These are phyloP conservation scores for Athene noctua DNA, from an alignment of 2,113 vertebrate species.

Conservation along the genomic window DNA sequence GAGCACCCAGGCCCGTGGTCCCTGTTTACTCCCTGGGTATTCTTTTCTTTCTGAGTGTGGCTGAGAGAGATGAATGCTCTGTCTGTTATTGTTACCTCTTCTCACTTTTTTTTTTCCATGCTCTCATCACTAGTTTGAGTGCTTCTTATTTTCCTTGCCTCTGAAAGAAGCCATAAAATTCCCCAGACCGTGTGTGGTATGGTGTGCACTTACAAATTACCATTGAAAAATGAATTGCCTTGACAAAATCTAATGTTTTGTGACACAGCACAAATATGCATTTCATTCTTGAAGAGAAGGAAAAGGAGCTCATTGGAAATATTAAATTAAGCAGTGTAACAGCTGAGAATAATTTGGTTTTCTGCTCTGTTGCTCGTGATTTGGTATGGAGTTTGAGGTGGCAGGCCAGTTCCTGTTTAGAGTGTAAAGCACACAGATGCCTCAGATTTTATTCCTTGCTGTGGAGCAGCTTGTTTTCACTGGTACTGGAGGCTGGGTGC, in stretches of 20 bases:
- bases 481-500: background rate
- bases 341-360: conserved; percentile 98
- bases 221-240: conserved; percentile 84
- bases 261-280: conserved; percentile 89
- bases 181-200: conserved; percentile 57
- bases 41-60: background rate
- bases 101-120: background rate
- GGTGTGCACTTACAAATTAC: conserved; percentile 80
- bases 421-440: conserved; percentile 36
- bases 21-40: background rate
- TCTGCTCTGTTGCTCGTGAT: conserved; percentile 92
- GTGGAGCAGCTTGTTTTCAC: background rate
- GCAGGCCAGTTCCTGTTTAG: conserved; percentile 69
- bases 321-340: conserved; percentile 98
- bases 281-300: conserved; percentile 80
- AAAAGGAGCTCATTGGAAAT: conserved; percentile 89
- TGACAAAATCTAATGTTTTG: conserved; percentile 91
- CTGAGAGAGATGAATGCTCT: background rate
- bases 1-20: background rate
- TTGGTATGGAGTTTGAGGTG: conserved; percentile 79
- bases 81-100: conserved; percentile 15
- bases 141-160: conserved; percentile 33
- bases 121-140: background rate
- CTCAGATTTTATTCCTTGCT: background rate
- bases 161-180: conserved; percentile 28